Percentiles rank a stretch among this genome's conserved stretches.
Conservation (phyloP, 2,888 invertebrate genomes). For the Tetragonisca angustula region DNA sequence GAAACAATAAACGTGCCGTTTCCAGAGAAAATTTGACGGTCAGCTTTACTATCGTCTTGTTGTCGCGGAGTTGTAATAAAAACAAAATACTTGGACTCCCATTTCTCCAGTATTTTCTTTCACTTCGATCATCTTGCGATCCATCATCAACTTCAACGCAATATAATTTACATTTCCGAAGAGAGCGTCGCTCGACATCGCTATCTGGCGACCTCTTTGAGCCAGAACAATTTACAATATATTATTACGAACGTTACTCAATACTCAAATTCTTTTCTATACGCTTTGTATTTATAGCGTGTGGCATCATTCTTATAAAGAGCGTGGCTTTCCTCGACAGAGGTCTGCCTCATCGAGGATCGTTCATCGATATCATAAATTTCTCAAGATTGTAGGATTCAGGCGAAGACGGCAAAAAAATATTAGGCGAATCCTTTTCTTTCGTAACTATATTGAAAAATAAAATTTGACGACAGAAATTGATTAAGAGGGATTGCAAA, state of each 20-base stretch:
- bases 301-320: background rate
- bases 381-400: too few species aligned
- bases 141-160: background rate
- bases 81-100: background rate
- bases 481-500: too few species aligned
- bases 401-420: too few species aligned
- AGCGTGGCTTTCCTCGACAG: background rate
- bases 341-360: too few species aligned
- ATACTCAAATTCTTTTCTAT: background rate
- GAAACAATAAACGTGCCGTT: background rate
- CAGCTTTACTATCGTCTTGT: background rate
- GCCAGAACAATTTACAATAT: background rate
- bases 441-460: too few species aligned
- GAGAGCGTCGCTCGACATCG: background rate
- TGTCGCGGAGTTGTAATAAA: slow-evolving; percentile 2
- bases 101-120: background rate
- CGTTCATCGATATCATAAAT: too few species aligned
- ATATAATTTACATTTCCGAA: background rate
- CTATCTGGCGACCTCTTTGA: background rate
- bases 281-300: too few species aligned
- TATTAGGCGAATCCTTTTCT: too few species aligned
- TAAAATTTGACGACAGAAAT: too few species aligned
- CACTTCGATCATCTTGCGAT: background rate
- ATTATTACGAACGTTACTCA: background rate
- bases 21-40: background rate